Evolutionary conservation across 2,113 vertebrate genomes (phyloP).

Genomic region (Ciconia maguari): DNA sequence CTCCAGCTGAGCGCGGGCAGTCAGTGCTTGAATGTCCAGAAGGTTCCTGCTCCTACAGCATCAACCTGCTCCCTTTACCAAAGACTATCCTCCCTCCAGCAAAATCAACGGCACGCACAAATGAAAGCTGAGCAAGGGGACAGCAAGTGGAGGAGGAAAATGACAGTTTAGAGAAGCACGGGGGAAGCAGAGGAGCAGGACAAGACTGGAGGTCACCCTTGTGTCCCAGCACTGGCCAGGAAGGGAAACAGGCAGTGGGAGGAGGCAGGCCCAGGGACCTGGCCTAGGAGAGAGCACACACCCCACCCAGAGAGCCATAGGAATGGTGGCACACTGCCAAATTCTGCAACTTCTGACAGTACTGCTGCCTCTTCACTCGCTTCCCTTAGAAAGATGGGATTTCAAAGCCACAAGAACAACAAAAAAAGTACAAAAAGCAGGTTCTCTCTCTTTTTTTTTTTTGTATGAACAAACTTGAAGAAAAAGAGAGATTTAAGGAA

Average conservation of each 20-base stretch:
- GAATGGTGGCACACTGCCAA: neutral
- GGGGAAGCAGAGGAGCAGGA: neutral
- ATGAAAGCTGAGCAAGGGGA: neutral
- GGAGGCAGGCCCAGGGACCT: neutral
- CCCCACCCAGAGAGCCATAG: neutral
- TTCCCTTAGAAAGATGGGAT: neutral
- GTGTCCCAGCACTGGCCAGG: neutral
- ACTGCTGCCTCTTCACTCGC: neutral
- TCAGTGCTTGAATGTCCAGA: rapidly evolving
- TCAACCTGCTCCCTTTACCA: rapidly evolving
- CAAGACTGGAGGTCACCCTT: neutral
- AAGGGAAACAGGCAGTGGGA: neutral
- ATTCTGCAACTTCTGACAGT: neutral
- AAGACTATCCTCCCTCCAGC: neutral
- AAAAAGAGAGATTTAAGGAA: constrained; percentile 3
- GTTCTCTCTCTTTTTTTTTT: neutral
- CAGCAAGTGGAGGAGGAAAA: neutral
- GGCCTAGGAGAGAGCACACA: neutral
- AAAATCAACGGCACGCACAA: neutral
- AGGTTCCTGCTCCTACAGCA: neutral
- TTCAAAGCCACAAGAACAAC: neutral
- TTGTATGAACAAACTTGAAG: neutral
- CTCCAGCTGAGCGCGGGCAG: rapidly evolving
- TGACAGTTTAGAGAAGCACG: neutral
- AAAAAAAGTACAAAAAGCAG: neutral